Percentiles rank a stretch among this genome's conserved stretches.
Evolutionary conservation across 1,140 invertebrate genomes (phyloP).

Genomic region (Zaprionus africanus): DNA sequence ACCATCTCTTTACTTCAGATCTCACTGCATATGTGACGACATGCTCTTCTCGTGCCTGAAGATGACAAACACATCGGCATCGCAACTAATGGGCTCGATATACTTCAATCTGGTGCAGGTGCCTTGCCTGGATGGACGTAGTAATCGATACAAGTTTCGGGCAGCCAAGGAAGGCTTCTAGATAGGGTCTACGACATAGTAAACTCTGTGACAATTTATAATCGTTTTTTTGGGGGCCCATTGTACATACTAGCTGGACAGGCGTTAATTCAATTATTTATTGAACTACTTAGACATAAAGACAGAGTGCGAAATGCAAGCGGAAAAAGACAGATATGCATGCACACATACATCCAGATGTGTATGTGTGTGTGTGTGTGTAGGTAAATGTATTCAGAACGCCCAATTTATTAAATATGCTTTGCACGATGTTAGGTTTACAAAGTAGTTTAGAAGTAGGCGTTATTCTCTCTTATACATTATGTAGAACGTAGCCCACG

Average conservation of each 20-base stretch:
- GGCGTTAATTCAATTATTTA: slow-evolving; percentile 56
- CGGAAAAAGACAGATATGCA: not conserved
- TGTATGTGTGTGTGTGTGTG: not conserved
- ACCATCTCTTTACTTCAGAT: slow-evolving; percentile 84
- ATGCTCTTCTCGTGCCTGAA: slow-evolving; percentile 93
- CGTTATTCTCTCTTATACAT: slow-evolving; percentile 59
- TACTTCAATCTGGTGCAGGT: slow-evolving; percentile 94
- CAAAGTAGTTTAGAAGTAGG: slow-evolving; percentile 45
- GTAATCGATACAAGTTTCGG: slow-evolving; percentile 73
- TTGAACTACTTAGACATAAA: slow-evolving; percentile 35
- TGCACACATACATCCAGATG: slow-evolving; percentile 6
- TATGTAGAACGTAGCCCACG: slow-evolving; percentile 52
- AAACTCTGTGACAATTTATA: slow-evolving; percentile 14
- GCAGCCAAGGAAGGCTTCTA: slow-evolving; percentile 81
- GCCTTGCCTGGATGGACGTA: slow-evolving; percentile 89
- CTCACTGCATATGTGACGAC: slow-evolving; percentile 94
- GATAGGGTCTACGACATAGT: not conserved
- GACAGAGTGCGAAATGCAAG: slow-evolving; percentile 5
- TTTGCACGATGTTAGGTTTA: slow-evolving; percentile 52
- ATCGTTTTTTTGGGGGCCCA: slow-evolving; percentile 11
- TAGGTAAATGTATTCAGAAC: slow-evolving; percentile 2
- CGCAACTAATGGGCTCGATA: slow-evolving; percentile 92
- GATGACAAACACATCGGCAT: slow-evolving; percentile 87
- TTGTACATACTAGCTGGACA: slow-evolving; percentile 37
- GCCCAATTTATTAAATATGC: slow-evolving; percentile 37